Evolutionary conservation across 2,888 invertebrate species (phyloP).

Genomic region (Artemia sp.): DNA sequence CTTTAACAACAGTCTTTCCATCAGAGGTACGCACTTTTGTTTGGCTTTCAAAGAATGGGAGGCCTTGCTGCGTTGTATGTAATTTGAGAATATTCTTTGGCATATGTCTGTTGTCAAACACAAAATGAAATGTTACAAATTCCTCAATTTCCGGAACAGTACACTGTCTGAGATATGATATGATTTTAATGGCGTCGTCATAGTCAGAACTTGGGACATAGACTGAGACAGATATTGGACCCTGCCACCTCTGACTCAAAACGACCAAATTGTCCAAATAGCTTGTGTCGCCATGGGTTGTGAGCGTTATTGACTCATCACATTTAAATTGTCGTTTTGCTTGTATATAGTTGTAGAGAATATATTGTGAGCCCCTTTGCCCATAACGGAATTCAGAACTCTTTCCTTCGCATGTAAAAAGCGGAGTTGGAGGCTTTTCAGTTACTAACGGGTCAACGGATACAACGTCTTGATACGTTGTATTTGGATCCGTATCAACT

Average conservation of each 20-base stretch:
- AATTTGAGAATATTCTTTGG: constrained; percentile 36
- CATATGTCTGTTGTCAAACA: constrained; percentile 69
- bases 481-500: constrained; percentile 18
- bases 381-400: constrained; percentile 32
- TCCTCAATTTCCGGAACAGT: constrained; percentile 49
- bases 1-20: background rate
- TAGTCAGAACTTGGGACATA: constrained; percentile 74
- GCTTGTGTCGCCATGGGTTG: constrained; percentile 78
- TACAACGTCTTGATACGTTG: constrained; percentile 1
- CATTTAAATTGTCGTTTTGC: constrained; percentile 44
- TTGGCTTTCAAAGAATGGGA: constrained; percentile 10
- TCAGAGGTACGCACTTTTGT: background rate
- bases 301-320: constrained; percentile 72
- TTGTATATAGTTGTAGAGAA: constrained; percentile 64
- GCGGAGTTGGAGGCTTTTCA: constrained; percentile 23
- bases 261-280: constrained; percentile 77
- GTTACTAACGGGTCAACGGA: constrained; percentile 20
- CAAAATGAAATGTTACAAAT: constrained; percentile 70
- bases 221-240: constrained; percentile 68
- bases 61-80: constrained; percentile 19
- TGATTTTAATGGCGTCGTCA: constrained; percentile 53
- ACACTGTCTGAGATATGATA: constrained; percentile 63
- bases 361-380: constrained; percentile 69
- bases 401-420: constrained; percentile 22
- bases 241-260: constrained; percentile 67